These are phyloP conservation scores for Caenorhabditis sp. DNA, from an alignment of 2,888 invertebrate genomes.

Conservation along the genomic window DNA sequence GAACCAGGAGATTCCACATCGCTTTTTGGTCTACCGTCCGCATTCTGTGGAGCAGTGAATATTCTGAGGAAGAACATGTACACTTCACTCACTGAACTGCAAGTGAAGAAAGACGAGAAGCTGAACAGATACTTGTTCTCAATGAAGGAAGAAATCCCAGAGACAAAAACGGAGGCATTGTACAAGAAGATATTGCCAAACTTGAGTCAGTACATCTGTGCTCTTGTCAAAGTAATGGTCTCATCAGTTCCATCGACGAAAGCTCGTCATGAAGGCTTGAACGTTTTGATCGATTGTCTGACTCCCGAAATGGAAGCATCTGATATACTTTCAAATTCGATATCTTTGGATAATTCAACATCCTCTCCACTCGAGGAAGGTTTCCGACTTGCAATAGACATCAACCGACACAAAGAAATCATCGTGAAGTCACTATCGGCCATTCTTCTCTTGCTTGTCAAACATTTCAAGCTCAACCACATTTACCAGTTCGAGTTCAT, in stretches of 20 bases:
- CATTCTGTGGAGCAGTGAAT: conserved; percentile 94
- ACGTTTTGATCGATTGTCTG: conserved; percentile 97
- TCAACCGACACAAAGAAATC: conserved; percentile 95
- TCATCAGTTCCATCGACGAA: conserved; percentile 93
- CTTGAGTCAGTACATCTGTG: conserved; percentile 93
- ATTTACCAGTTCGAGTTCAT: conserved; percentile 99
- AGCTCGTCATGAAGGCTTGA: conserved; percentile 94
- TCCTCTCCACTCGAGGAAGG: conserved; percentile 79
- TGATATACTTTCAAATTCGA: conserved; percentile 82
- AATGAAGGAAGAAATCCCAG: conserved; percentile 86
- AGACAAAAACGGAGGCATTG: conserved; percentile 76
- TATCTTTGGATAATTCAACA: conserved; percentile 77
- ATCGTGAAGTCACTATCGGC: conserved; percentile 97
- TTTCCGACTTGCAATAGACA: conserved; percentile 91
- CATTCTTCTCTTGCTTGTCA: conserved; percentile 92
- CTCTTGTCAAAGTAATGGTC: conserved; percentile 93
- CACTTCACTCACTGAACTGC: conserved; percentile 78
- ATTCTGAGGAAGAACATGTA: conserved; percentile 85
- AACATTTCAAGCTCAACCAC: conserved; percentile 98
- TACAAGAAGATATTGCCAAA: conserved; percentile 91
- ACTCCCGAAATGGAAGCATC: conserved; percentile 86
- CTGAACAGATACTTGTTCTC: conserved; percentile 82
- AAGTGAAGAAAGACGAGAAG: conserved; percentile 80
- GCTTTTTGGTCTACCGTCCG: conserved; percentile 95
- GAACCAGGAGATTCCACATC: conserved; percentile 89